phyloP scores from a whole-genome alignment of 2,797 vertebrate species.

The Xenopus petersii region DNA sequence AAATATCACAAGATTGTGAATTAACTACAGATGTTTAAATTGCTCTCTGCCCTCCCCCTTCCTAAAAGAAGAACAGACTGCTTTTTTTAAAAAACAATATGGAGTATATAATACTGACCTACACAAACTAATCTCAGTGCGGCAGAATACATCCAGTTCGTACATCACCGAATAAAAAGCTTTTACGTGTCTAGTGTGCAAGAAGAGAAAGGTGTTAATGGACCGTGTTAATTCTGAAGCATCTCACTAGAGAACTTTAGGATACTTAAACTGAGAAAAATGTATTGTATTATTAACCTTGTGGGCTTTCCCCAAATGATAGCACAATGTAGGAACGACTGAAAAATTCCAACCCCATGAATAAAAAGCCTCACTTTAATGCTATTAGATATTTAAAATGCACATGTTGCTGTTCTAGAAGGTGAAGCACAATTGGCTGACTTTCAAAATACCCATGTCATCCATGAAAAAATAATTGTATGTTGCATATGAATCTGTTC shows the following conservation, averaged over 20 bases:
- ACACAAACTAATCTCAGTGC: background rate
- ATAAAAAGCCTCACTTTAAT: too few relatives aligned
- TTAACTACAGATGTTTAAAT: background rate
- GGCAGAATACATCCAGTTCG: background rate
- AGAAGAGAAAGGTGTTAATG: background rate
- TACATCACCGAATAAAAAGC: background rate
- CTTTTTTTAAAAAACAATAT: slow-evolving; percentile 17
- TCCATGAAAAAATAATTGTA: too few relatives aligned
- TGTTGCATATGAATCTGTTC: too few relatives aligned
- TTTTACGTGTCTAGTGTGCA: background rate
- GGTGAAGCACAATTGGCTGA: too few relatives aligned
- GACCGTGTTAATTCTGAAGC: background rate
- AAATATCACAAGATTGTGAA: slow-evolving; percentile 19
- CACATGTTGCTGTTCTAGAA: too few relatives aligned
- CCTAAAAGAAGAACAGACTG: slow-evolving; percentile 9
- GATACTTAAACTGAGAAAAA: background rate
- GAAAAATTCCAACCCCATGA: too few relatives aligned
- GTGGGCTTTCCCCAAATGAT: background rate
- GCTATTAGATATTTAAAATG: background rate
- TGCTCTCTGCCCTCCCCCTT: slow-evolving; percentile 4
- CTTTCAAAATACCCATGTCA: too few relatives aligned
- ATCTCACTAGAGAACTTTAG: background rate
- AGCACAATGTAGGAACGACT: background rate
- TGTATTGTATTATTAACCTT: background rate
- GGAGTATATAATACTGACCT: background rate